Evolutionary conservation across 1,140 invertebrate species (phyloP).

Genomic region (Brachionus angularis): DNA sequence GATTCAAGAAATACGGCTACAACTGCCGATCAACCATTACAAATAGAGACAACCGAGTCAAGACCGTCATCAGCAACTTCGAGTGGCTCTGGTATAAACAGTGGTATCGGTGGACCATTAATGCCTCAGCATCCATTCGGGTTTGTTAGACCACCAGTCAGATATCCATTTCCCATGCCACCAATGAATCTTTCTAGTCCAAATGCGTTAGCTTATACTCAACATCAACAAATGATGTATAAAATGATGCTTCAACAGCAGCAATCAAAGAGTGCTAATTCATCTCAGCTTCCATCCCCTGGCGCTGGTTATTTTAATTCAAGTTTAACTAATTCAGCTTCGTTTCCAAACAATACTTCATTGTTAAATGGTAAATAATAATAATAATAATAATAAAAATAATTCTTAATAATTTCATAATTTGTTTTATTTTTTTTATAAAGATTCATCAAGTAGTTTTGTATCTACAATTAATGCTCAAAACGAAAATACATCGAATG

Average conservation of each 20-base stretch:
- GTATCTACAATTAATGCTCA: no score
- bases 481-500: no score
- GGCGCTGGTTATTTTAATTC: no score
- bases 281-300: neutral
- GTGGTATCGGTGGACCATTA: slow-evolving; percentile 1
- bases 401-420: no score
- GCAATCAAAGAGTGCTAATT: slow-evolving; percentile 11
- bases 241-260: slow-evolving; percentile 24
- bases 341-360: no score
- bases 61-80: slow-evolving; percentile 13
- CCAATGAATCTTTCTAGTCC: neutral
- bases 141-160: no score
- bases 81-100: slow-evolving; percentile 12
- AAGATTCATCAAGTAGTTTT: no score
- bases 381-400: no score
- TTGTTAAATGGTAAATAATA: no score
- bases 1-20: neutral
- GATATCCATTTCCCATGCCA: neutral
- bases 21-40: slow-evolving; percentile 12
- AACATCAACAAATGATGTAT: slow-evolving; percentile 6
- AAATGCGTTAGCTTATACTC: neutral
- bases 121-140: neutral
- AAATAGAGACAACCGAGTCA: slow-evolving; percentile 2
- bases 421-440: no score
- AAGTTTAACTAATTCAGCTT: no score